These are phyloP conservation scores for Parapsyche elsis DNA, from an alignment of 1,140 invertebrate genomes.

Conservation along the genomic window DNA sequence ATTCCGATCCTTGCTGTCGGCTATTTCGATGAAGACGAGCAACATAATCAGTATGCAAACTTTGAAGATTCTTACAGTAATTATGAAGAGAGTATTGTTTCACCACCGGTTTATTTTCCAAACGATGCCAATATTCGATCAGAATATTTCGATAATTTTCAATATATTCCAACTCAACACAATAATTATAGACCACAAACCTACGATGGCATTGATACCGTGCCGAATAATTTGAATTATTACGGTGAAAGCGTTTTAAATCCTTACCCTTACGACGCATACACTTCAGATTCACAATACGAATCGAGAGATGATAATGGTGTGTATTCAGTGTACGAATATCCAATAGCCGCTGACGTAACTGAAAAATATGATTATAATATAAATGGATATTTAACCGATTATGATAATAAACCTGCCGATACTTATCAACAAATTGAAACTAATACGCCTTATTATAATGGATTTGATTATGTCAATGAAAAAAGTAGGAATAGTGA, in stretches of 20 bases:
- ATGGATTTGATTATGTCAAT: no score
- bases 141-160: not conserved
- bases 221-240: not conserved
- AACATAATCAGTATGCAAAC: not conserved
- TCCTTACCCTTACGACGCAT: no score
- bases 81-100: not conserved
- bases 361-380: no score
- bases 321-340: not conserved
- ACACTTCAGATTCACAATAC: not conserved
- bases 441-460: no score
- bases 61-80: not conserved
- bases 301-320: no score
- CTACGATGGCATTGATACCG: not conserved
- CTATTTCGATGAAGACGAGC: not conserved
- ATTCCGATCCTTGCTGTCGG: not conserved
- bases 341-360: no score
- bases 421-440: no score
- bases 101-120: not conserved
- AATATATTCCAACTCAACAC: not conserved
- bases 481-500: not conserved
- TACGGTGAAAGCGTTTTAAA: not conserved
- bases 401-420: no score
- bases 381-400: no score
- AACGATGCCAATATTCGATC: not conserved
- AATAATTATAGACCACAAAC: not conserved